phyloP scores from a whole-genome alignment of 2,888 invertebrate genomes.

The Drosophila longiperda region DNA sequence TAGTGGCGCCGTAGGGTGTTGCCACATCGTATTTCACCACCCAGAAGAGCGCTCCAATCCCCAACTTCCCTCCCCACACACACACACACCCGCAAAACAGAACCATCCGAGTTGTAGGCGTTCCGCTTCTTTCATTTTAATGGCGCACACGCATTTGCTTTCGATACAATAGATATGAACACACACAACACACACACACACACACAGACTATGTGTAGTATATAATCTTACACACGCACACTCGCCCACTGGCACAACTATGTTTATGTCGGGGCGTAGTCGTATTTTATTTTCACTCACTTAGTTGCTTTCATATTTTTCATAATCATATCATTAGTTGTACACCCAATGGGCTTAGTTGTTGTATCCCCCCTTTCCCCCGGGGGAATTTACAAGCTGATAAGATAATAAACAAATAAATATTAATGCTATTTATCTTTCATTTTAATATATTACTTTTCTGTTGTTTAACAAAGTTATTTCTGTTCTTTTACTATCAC shows the following conservation, averaged over 20 bases:
- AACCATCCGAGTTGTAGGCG: constrained; percentile 67
- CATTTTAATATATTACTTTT: not conserved
- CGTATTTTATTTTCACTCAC: constrained; percentile 64
- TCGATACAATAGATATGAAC: constrained; percentile 71
- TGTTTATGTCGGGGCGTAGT: constrained; percentile 32
- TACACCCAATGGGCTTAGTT: constrained; percentile 61
- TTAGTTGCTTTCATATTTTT: constrained; percentile 63
- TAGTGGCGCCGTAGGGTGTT: constrained; percentile 76
- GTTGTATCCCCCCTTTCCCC: constrained; percentile 28
- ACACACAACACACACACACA: constrained; percentile 24
- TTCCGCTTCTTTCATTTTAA: constrained; percentile 79
- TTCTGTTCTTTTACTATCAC: not conserved
- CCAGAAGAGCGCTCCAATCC: constrained; percentile 36
- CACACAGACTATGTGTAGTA: constrained; percentile 15
- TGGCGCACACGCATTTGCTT: constrained; percentile 78
- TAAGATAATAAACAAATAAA: constrained; percentile 40
- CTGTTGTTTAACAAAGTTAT: not conserved
- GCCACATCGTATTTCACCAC: constrained; percentile 81
- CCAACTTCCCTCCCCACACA: constrained; percentile 15
- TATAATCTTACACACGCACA: constrained; percentile 12
- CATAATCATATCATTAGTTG: constrained; percentile 77
- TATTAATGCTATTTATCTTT: not conserved
- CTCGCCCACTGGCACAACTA: constrained; percentile 14
- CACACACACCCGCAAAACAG: not conserved
- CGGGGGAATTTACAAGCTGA: constrained; percentile 51